phyloP scores from a whole-genome alignment of 2,113 vertebrate genomes.

The Hippopotamus amphibius region DNA sequence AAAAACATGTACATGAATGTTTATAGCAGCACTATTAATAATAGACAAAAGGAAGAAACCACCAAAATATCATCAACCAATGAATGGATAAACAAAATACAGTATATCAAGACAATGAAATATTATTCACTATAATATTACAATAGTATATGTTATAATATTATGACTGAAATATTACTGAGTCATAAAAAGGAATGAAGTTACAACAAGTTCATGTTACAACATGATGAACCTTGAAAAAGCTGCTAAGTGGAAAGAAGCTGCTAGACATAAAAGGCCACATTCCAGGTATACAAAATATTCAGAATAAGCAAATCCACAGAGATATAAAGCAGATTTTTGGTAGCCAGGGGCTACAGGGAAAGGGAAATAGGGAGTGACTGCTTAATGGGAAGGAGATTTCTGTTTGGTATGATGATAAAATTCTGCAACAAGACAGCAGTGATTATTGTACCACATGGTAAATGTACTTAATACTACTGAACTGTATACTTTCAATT shows the following conservation, averaged over 20 bases:
- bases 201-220: not conserved
- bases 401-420: not conserved
- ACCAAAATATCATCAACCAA: not conserved
- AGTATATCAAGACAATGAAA: not conserved
- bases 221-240: not conserved
- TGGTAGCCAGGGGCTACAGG: not conserved
- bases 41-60: not conserved
- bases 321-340: not conserved
- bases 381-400: not conserved
- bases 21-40: not conserved
- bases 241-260: not conserved
- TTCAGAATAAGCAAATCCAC: slow-evolving; percentile 23
- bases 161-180: not conserved
- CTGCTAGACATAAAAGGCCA: not conserved
- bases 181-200: not conserved
- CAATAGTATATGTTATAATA: not conserved
- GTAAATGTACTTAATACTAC: not conserved
- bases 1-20: not conserved
- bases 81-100: not conserved
- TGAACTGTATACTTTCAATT: not conserved
- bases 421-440: not conserved
- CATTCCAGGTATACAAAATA: not conserved
- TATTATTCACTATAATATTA: not conserved
- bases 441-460: not conserved
- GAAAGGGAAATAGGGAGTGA: not conserved